Conservation (phyloP, 1,140 invertebrate species). For the Leptoteleia sp. region DNA sequence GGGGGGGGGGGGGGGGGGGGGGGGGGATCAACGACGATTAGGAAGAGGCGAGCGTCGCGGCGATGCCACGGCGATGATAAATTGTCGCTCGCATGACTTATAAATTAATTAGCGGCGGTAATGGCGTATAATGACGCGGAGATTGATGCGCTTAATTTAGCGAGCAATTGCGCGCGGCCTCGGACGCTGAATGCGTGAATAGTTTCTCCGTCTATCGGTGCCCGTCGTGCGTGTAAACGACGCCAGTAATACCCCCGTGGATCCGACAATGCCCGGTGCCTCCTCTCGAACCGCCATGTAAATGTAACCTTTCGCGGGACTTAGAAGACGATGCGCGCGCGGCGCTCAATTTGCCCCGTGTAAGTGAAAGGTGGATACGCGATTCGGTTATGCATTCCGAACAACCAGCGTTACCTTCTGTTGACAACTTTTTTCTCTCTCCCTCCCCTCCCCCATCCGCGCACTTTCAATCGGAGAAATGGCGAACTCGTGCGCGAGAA, state of each 20-base stretch:
- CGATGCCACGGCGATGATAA: too few relatives aligned
- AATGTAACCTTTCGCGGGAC: conserved; percentile 69
- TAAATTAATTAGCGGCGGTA: conserved; percentile 61
- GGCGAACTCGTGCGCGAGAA: conserved; percentile 36
- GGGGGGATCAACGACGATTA: too few relatives aligned
- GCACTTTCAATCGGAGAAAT: conserved; percentile 43
- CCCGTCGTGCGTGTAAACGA: conserved; percentile 60
- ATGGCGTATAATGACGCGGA: conserved; percentile 55
- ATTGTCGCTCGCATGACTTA: conserved; percentile 27
- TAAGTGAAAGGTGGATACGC: conserved; percentile 66
- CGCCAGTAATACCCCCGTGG: conserved; percentile 41
- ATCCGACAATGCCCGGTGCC: conserved; percentile 52
- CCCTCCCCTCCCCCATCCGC: too few relatives aligned
- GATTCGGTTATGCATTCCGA: conserved; percentile 49
- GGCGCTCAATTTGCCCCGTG: conserved; percentile 50
- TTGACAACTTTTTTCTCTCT: conserved; percentile 11
- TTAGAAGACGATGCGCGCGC: conserved; percentile 64
- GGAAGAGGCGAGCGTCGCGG: too few relatives aligned
- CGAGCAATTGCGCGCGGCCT: conserved; percentile 37
- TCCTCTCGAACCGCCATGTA: conserved; percentile 56
- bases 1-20: too few relatives aligned
- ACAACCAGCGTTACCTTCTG: conserved; percentile 37
- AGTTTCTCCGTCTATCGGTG: conserved; percentile 48
- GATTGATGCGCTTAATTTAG: conserved; percentile 64
- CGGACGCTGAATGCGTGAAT: conserved; percentile 53